phyloP scores from a whole-genome alignment of 2,113 vertebrate species.

The Corythoichthys intestinalis region DNA sequence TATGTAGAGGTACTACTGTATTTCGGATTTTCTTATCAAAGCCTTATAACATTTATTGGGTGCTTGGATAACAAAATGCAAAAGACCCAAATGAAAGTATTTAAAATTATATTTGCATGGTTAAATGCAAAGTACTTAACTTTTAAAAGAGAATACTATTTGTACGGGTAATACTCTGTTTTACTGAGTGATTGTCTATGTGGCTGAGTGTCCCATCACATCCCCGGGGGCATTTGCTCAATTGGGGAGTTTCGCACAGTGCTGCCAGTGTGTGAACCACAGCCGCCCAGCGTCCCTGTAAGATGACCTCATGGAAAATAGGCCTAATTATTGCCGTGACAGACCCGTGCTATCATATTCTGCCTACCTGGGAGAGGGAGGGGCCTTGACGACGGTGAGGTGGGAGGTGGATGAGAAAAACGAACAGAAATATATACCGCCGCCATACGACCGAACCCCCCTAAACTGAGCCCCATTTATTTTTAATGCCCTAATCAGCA shows the following conservation, averaged over 20 bases:
- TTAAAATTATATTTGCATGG: too few species aligned
- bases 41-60: too few species aligned
- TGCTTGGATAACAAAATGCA: too few species aligned
- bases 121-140: too few species aligned
- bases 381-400: not conserved
- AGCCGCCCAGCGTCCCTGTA: slow-evolving; percentile 76
- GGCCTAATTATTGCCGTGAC: slow-evolving; percentile 79
- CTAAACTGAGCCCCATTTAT: slow-evolving; percentile 69
- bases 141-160: too few species aligned
- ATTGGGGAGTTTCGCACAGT: slow-evolving; percentile 59
- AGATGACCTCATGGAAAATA: slow-evolving; percentile 78
- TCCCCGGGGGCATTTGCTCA: not conserved
- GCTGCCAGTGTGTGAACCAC: slow-evolving; percentile 73
- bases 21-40: too few species aligned
- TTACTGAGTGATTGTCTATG: too few species aligned
- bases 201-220: too few species aligned
- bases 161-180: too few species aligned
- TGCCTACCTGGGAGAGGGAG: slow-evolving; percentile 54
- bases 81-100: too few species aligned
- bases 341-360: slow-evolving; percentile 78
- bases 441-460: slow-evolving; percentile 43
- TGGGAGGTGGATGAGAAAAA: slow-evolving; percentile 56
- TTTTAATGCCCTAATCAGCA: slow-evolving; percentile 74
- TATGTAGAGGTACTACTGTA: too few species aligned
- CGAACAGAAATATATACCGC: slow-evolving; percentile 77